Evolutionary conservation across 64 coral and sea anemone species (phyloP).

Genomic region (Cladopsammia gracilis): DNA sequence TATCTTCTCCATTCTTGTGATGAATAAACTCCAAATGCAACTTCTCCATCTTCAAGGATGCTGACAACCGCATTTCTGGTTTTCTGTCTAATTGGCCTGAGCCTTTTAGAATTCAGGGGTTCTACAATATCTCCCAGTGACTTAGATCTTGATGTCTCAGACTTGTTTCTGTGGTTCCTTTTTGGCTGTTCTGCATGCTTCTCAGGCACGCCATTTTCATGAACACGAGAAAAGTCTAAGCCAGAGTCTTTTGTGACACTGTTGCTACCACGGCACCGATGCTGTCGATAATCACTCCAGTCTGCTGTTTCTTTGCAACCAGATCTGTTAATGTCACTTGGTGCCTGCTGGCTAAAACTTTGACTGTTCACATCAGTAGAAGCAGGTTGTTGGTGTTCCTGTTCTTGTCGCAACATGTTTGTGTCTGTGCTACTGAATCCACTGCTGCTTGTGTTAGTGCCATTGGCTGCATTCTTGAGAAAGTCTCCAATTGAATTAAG

Average conservation of each 20-base stretch:
- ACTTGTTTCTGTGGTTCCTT: conserved; percentile 14
- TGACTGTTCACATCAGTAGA: not conserved
- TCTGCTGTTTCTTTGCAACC: not conserved
- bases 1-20: conserved; percentile 73
- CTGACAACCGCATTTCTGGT: conserved; percentile 99
- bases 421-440: conserved; percentile 31
- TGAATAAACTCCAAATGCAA: conserved; percentile 97
- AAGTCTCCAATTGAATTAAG: conserved; percentile 64
- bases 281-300: not conserved
- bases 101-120: conserved; percentile 88
- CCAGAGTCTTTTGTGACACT: conserved; percentile 88
- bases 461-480: conserved; percentile 27
- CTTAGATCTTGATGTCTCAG: conserved; percentile 62
- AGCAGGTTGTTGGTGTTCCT: not conserved
- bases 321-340: not conserved
- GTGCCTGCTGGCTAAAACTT: conserved; percentile 6
- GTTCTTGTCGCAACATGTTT: conserved; percentile 28
- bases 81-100: conserved; percentile 95
- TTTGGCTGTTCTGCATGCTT: conserved; percentile 24
- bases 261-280: conserved; percentile 79
- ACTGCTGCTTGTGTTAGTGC: conserved; percentile 55
- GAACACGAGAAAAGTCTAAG: conserved; percentile 35
- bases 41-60: conserved; percentile 90
- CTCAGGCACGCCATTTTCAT: not conserved
- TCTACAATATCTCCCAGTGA: conserved; percentile 92